Evolutionary conservation across 2,888 invertebrate species (phyloP).

Genomic region (Gryllus longicercus): DNA sequence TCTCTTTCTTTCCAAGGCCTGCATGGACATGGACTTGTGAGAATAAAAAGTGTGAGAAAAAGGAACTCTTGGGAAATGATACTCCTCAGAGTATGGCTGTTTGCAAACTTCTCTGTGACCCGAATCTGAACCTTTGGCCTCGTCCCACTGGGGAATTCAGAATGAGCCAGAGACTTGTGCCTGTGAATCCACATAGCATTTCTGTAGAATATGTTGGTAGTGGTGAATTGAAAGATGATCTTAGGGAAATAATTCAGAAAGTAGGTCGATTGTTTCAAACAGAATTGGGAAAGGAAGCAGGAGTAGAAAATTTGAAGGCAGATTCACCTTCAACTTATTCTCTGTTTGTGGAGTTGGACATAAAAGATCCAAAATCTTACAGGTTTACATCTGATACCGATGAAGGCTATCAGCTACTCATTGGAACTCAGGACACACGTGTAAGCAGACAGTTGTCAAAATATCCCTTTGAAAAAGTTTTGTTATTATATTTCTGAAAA

Average conservation of each 20-base stretch:
- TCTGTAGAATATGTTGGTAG: conserved; percentile 45
- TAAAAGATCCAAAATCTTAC: not conserved
- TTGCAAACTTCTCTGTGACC: conserved; percentile 35
- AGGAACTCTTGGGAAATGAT: conserved; percentile 18
- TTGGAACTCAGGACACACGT: not conserved
- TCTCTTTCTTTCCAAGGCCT: conserved; percentile 21
- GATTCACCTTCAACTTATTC: not conserved
- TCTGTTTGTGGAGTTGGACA: not conserved
- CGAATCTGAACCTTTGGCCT: conserved; percentile 56
- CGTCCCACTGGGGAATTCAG: conserved; percentile 60
- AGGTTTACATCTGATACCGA: conserved; percentile 62
- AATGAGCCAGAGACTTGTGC: conserved; percentile 41
- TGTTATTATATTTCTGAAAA: not conserved
- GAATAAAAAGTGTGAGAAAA: conserved; percentile 31
- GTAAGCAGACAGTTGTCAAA: not conserved
- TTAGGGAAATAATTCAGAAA: not conserved
- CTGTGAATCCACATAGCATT: conserved; percentile 54
- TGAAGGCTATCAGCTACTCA: conserved; percentile 69
- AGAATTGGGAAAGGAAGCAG: conserved; percentile 20
- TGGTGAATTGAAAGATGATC: not conserved
- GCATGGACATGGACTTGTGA: conserved; percentile 35
- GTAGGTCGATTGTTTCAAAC: conserved; percentile 23
- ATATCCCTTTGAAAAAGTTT: not conserved
- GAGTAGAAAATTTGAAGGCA: not conserved
- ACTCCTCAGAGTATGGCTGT: conserved; percentile 28